phyloP scores from a whole-genome alignment of 2,797 vertebrate genomes.

The Loris lydekkerianus region DNA sequence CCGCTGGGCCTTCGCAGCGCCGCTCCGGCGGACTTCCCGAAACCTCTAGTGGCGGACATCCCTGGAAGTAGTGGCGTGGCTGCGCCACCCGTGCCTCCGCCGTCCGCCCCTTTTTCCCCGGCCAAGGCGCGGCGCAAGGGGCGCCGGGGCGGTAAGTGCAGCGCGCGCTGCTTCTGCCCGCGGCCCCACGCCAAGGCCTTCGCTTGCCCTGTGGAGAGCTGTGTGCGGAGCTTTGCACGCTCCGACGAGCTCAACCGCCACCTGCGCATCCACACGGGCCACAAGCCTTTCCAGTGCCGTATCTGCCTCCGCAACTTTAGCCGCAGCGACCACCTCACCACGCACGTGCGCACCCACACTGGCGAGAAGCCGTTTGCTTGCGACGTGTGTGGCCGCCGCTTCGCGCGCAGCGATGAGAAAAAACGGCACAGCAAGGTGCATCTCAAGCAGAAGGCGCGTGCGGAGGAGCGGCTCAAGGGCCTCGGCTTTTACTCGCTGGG shows the following conservation, averaged over 20 bases:
- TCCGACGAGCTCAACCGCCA: slow-evolving; percentile 99
- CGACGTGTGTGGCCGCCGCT: slow-evolving; percentile 97
- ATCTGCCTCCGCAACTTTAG: slow-evolving; percentile 99
- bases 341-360: slow-evolving; percentile 98
- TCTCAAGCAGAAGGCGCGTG: slow-evolving; percentile 97
- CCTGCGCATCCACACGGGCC: slow-evolving; percentile 98
- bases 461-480: slow-evolving; percentile 96
- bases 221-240: slow-evolving; percentile 96
- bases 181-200: slow-evolving; percentile 97
- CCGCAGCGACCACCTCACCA: slow-evolving; percentile 99
- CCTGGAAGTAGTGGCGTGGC: slow-evolving; percentile 83
- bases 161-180: slow-evolving; percentile 94
- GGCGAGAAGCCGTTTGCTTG: slow-evolving; percentile 99
- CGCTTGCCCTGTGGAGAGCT: slow-evolving; percentile 97
- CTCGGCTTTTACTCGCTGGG: slow-evolving; percentile 90
- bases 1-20: slow-evolving; percentile 78
- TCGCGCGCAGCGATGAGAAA: slow-evolving; percentile 96
- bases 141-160: slow-evolving; percentile 92
- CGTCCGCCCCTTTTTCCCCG: slow-evolving; percentile 87
- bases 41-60: slow-evolving; percentile 82
- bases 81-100: slow-evolving; percentile 91
- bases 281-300: slow-evolving; percentile 99
- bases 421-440: slow-evolving; percentile 98
- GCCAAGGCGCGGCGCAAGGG: slow-evolving; percentile 94
- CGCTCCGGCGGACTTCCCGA: slow-evolving; percentile 79